A percentile compares a stretch with the other conserved stretches of the same genome.
These are phyloP conservation scores for Pogonomyrmex californicus DNA, from an alignment of 1,140 invertebrate genomes.

Conservation along the genomic window DNA sequence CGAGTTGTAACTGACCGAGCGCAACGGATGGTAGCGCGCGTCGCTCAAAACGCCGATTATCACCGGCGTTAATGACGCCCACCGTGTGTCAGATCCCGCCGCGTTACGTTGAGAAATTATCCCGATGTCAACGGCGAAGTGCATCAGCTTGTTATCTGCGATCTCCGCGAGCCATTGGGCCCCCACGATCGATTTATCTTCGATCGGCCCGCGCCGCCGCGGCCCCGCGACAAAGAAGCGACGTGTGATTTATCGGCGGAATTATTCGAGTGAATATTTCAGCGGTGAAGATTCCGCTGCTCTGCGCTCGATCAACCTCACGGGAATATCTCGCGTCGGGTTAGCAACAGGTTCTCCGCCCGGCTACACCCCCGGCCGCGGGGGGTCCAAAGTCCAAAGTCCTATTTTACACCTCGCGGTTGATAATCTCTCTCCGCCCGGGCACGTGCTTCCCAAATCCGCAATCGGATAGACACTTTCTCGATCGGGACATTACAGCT, in stretches of 20 bases:
- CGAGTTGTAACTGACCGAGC: background rate
- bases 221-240: conserved; percentile 36
- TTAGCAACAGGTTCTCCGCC: conserved; percentile 56
- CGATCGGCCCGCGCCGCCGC: background rate
- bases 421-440: conserved; percentile 29
- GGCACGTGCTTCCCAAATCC: background rate
- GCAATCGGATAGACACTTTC: background rate
- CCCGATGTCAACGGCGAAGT: conserved; percentile 35
- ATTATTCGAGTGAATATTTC: conserved; percentile 49
- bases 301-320: background rate
- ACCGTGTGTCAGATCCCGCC: background rate
- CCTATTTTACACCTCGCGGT: background rate
- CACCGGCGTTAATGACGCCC: conserved; percentile 14
- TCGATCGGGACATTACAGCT: background rate
- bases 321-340: conserved; percentile 2
- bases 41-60: conserved; percentile 60
- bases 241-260: conserved; percentile 53
- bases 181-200: conserved; percentile 61
- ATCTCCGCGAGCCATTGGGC: conserved; percentile 1
- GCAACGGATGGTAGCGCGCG: background rate
- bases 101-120: conserved; percentile 59
- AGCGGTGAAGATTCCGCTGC: conserved; percentile 19
- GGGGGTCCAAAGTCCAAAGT: background rate
- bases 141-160: conserved; percentile 45
- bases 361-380: background rate